Percentiles rank a stretch among this genome's conserved stretches.
phyloP scores from a whole-genome alignment of 2,797 vertebrate genomes.

The Megalops cyprinoides region DNA sequence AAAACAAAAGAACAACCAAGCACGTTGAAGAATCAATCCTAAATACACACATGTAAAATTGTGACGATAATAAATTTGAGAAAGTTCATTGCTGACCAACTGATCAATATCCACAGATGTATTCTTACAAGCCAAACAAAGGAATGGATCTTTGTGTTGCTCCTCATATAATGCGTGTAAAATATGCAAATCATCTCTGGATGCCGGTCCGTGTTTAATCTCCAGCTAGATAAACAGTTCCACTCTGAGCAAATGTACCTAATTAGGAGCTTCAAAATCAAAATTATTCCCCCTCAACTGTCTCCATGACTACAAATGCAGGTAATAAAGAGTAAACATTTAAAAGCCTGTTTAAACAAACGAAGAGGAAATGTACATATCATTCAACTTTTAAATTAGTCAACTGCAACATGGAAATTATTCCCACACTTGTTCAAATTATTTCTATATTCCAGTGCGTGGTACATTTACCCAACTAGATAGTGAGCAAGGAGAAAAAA shows the following conservation, averaged over 20 bases:
- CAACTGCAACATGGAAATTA: neutral
- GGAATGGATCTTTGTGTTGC: neutral
- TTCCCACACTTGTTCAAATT: neutral
- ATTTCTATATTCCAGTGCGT: neutral
- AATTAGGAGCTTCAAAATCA: constrained; percentile 15
- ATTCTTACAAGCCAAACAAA: too few species aligned
- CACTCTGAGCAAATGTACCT: neutral
- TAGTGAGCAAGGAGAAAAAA: neutral
- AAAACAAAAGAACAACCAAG: neutral
- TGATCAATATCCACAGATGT: too few species aligned
- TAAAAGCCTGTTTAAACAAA: constrained; percentile 24
- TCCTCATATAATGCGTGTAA: neutral
- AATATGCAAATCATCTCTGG: neutral
- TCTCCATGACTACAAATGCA: constrained; percentile 33
- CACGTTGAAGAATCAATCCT: neutral
- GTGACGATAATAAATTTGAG: too few species aligned
- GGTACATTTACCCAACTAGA: neutral
- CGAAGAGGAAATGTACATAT: constrained; percentile 18
- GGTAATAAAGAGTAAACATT: constrained; percentile 15
- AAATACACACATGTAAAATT: neutral
- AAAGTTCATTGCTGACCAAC: too few species aligned
- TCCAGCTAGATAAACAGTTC: constrained; percentile 12
- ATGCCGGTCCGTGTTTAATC: neutral
- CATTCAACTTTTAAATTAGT: neutral
- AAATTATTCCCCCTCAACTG: constrained; percentile 10